Conservation (phyloP, 2,113 vertebrate genomes). For the Bambusicola thoracicus region DNA sequence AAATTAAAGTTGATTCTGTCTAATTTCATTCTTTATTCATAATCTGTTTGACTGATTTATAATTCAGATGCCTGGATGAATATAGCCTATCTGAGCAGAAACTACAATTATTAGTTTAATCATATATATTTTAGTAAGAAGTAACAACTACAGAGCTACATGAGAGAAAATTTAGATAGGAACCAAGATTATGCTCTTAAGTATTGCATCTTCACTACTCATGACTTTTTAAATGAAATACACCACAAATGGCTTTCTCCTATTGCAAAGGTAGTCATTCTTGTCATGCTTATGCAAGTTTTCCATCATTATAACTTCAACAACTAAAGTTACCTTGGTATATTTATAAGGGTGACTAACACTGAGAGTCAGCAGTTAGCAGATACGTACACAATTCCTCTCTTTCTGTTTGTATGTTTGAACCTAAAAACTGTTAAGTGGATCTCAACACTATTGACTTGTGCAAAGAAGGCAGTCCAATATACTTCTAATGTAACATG, state of each 20-base stretch:
- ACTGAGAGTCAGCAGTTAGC: background rate
- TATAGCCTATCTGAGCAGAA: background rate
- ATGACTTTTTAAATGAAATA: background rate
- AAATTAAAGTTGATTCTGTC: background rate
- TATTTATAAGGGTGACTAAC: background rate
- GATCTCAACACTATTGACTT: background rate
- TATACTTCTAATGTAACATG: background rate
- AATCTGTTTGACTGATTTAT: background rate
- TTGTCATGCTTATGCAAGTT: background rate
- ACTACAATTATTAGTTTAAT: background rate
- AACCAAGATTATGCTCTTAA: background rate
- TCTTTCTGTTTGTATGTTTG: background rate
- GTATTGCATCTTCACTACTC: background rate
- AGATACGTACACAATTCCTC: background rate
- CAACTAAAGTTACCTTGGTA: background rate
- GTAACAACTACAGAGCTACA: background rate
- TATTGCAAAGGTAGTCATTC: background rate
- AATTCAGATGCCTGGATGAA: background rate
- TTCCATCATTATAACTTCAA: background rate
- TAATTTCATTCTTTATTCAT: conserved; percentile 11
- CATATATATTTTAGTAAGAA: background rate
- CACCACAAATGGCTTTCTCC: background rate
- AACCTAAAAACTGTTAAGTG: background rate
- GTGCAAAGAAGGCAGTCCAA: background rate
- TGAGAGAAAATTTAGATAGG: background rate